Evolutionary conservation across 1,140 invertebrate species (phyloP), one percentile per base, ranked within the genome.

Genomic region (Thaumetopoea pityocampa): DNA sequence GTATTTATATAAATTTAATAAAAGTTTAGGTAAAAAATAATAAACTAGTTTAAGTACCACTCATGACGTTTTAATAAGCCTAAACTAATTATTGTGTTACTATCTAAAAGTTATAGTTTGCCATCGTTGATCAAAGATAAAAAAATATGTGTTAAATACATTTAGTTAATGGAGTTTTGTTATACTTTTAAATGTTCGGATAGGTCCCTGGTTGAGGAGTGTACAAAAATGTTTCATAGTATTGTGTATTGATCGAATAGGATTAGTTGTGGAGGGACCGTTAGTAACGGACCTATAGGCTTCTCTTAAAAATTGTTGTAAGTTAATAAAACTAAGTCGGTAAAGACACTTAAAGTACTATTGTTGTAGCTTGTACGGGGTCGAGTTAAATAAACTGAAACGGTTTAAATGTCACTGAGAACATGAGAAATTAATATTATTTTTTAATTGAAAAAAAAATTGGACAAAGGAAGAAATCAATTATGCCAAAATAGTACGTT

Each of bases 321-420:
- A 79, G 61, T 67, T 63, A 62, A 54, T 46, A 63, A 70, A 71
- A 63, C 62, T 45, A 38, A 44, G 59, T 73, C 70, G 69, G 66
- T 78, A 60, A 66, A 73, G 79, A 71, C 72, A 83, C 79, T 83
- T 83, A 83, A 70, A 81, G 74, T 81, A 83, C 79, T 79, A 81
- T 69, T 76, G 71, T 78, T 77, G 73, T 78, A 73, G 64, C n/a
- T n/a, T n/a, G 44, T 53, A 66, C 65, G 47, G 57, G 47, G 53
- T 49, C 28, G 56, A 61, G 52, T 55, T 51, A 49, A 56, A n/a
- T n/a, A n/a, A n/a, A n/a, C n/a, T 33, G 52, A 55, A 50, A 35
- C 33, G 26, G 11, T 32, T 53, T 53, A 42, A 43, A 47, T 48
- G 34, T 45, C 56, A 65, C 37, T 67, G 51, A 51, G 54, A 45